A percentile compares a stretch with the other conserved stretches of the same genome.
phyloP scores from a whole-genome alignment of 2,113 vertebrate genomes.

The Oophaga pumilio region DNA sequence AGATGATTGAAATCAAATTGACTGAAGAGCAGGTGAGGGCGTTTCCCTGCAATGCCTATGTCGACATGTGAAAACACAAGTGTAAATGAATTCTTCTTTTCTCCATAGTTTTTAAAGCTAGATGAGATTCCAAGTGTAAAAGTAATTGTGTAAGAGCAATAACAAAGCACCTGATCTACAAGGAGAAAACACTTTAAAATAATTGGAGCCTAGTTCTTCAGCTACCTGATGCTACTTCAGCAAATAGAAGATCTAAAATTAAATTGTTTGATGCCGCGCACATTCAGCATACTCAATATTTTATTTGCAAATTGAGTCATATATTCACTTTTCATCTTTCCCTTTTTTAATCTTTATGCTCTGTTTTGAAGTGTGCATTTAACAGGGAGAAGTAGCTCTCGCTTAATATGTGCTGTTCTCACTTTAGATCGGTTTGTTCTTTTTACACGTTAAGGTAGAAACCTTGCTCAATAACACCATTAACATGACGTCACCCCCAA shows the following conservation, averaged over 20 bases:
- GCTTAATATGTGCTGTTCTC: neutral
- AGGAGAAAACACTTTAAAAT: conserved; percentile 42
- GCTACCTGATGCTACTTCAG: conserved; percentile 35
- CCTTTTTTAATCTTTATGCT: conserved; percentile 63
- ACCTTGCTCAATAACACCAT: conserved; percentile 9
- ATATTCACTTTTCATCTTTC: conserved; percentile 60
- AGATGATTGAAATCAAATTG: neutral
- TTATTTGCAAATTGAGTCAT: conserved; percentile 41
- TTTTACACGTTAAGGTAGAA: conserved; percentile 1
- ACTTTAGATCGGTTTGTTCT: neutral
- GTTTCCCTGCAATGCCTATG: neutral
- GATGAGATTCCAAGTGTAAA: neutral
- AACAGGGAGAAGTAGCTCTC: neutral
- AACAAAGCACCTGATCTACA: conserved; percentile 25
- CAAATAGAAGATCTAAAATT: conserved; percentile 32
- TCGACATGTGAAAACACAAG: conserved; percentile 3
- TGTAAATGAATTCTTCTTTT: neutral
- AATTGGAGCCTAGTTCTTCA: conserved; percentile 24
- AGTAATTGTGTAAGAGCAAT: conserved; percentile 20
- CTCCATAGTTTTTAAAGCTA: neutral
- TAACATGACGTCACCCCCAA: neutral
- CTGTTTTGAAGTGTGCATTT: conserved; percentile 59
- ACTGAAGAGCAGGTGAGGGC: neutral
- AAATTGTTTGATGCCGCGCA: conserved; percentile 16
- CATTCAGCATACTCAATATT: conserved; percentile 29